phyloP scores from a whole-genome alignment of 2,797 vertebrate species.

The Melopsittacus undulatus region DNA sequence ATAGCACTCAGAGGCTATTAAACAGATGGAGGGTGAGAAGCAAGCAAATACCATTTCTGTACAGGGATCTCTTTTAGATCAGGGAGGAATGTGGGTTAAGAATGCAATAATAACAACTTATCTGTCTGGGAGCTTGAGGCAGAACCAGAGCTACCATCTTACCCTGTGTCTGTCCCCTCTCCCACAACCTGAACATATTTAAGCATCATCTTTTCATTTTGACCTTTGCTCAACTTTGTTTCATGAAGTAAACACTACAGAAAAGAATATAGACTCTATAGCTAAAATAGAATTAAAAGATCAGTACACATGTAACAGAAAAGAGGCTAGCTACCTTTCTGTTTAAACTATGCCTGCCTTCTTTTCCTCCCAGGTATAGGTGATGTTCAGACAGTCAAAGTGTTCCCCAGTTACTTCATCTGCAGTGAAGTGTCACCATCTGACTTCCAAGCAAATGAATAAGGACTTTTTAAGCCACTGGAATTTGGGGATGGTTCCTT shows the following conservation, averaged over 20 bases:
- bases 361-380: background rate
- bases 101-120: background rate
- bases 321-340: background rate
- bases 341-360: background rate
- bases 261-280: background rate
- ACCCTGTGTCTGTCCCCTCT: background rate
- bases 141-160: background rate
- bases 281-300: background rate
- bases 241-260: background rate
- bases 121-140: background rate
- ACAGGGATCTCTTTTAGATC: background rate
- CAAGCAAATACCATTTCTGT: background rate
- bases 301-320: background rate
- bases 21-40: background rate
- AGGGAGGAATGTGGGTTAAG: background rate
- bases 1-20: background rate
- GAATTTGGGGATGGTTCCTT: fast-evolving
- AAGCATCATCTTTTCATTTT: background rate
- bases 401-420: background rate
- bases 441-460: background rate
- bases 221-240: background rate
- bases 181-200: background rate
- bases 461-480: background rate
- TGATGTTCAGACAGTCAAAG: background rate
- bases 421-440: background rate